Base-by-base conservation (phyloP, 1,140 invertebrate genomes). In the Macrotrachela quadricornifera region DNA sequence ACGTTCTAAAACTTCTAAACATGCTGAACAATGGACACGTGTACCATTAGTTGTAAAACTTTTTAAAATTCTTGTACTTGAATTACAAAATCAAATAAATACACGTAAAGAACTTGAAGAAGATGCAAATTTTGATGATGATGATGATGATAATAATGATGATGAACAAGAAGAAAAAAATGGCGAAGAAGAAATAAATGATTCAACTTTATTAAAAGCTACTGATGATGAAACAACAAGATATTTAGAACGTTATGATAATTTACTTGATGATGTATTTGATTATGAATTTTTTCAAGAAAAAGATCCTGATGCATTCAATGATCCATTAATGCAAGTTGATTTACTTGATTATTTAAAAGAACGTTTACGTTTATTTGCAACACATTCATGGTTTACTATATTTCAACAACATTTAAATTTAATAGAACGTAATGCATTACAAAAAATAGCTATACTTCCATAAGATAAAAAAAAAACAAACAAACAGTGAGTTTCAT, bases 41-140 rank as follows among this genome's bases (percentile, higher is more conserved):
- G 69, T 77, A 50, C 75, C 76, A 30, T 64, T 75, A 30, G 61
- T 76, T 46, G 72, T 76, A 11, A 77, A 78, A 60, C 76, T 78
- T 37, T 76, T 75, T 59, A 78, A 78, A 60, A 61, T 77, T 0
- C 60, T 78, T 8, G 68, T 77, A 46, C 70, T 75, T 58, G 76
- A 78, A 59, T 61, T 76, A 62, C 50, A 58, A 58, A 17, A 58
- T 57, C 10, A 58, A 61, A 36, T 62, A 59, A 41, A 60, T 56
- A 50, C 45, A 48, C 59, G 61, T 57, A 59, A 58, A 37, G 61
- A 63, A n/a, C 63, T 64, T 44, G 61, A 62, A 18, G 59, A 60
- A 49, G 65, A 65, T 10, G 63, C 64, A 14, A 64, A 66, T 15
- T 54, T 54, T 15, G 61, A 63, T 17, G 62, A 62, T 43, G 60